Base-by-base conservation (phyloP, 1,140 invertebrate species). In the Zaprionus tsacasi region DNA sequence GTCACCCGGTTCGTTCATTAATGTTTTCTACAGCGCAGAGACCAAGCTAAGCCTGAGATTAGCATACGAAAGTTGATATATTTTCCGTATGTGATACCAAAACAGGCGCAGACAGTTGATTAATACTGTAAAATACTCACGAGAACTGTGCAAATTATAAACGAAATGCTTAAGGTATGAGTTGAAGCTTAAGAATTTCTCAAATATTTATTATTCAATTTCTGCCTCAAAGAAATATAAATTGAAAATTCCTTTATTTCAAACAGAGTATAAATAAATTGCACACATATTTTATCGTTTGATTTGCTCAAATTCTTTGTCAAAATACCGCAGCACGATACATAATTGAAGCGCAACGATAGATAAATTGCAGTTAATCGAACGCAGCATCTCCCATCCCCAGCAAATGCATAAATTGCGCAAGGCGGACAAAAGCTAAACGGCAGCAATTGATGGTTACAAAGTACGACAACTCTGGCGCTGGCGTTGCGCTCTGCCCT, bases 1-100 rank as follows among this genome's bases (percentile, higher is more conserved):
- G 17, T 43, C 38, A 17, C n/a, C n/a, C n/a, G 56, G 45, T 8
- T 54, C 45, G 43, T 60, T 73, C 64, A 68, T 73, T 73, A 73
- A 68, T 60, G 56, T 43, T 68, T 68, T 45, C 27, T 54, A 4
- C 21, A 36, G 33, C 11, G 12, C 38, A 3, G n/a, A 21, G 56
- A 45, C 6, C 35, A 12, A 30, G 68, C 38, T 64, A 45, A 66
- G 55, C 70, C 40, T 40, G 8, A 50, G 35, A 58, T 70, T 63
- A 55, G 13, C 25, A 11, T 12, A 30, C n/a, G 7, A 45, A 45
- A 45, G n/a, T 6, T 45, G n/a, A 43, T 15, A 7, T 43, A n/a
- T 43, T 43, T 30, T 6, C 3, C 3, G 27, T 6, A 30, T 21
- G 21, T 21, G 27, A 30, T 30, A 30, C 27, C 33, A 35, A 35